phyloP scores from a whole-genome alignment of 1,140 invertebrate species.

The Ceratina calcarata region DNA sequence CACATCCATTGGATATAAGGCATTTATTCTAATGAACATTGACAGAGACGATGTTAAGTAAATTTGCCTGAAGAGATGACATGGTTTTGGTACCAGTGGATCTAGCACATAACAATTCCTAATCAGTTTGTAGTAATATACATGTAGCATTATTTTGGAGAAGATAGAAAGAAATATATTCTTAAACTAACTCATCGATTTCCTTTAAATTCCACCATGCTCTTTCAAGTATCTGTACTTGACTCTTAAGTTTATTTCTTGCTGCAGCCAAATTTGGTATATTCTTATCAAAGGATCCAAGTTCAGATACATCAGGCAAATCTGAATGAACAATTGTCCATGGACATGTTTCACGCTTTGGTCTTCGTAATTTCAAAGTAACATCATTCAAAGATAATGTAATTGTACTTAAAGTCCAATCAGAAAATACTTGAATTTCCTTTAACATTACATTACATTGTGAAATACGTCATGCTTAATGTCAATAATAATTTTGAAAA shows the following conservation, averaged over 20 bases:
- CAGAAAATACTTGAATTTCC: conserved; percentile 63
- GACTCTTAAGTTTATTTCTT: conserved; percentile 59
- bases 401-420: conserved; percentile 62
- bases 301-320: conserved; percentile 65
- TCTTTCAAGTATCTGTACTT: conserved; percentile 65
- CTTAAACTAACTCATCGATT: conserved; percentile 69
- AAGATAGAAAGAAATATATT: not conserved
- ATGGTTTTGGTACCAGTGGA: conserved; percentile 72
- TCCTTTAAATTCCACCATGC: conserved; percentile 69
- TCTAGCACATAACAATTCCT: conserved; percentile 75
- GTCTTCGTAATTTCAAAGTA: conserved; percentile 53
- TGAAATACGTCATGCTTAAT: not conserved
- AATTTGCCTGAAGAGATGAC: conserved; percentile 74
- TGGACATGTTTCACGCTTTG: conserved; percentile 26
- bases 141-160: not conserved
- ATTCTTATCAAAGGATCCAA: conserved; percentile 60
- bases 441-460: conserved; percentile 35
- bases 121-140: conserved; percentile 24
- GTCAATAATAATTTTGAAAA: conserved; percentile 6
- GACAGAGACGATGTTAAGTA: conserved; percentile 73
- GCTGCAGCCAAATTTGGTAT: conserved; percentile 59
- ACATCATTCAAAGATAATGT: conserved; percentile 62
- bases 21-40: conserved; percentile 71
- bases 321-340: conserved; percentile 74
- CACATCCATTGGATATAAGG: conserved; percentile 60